These are phyloP conservation scores for Eulemur rubriventer DNA, from an alignment of 2,797 vertebrate genomes.

Conservation along the genomic window DNA sequence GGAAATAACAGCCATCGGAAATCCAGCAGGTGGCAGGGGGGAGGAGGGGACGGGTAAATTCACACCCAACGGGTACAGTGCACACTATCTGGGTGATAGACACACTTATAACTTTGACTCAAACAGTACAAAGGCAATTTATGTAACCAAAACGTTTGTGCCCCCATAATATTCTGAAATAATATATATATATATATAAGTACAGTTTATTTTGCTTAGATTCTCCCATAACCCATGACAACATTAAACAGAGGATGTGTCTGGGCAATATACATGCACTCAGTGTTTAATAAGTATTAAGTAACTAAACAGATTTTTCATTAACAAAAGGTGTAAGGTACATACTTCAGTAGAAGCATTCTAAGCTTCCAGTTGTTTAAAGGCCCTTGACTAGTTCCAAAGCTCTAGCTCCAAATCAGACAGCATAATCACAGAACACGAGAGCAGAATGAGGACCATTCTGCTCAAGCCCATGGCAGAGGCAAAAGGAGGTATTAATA, in stretches of 20 bases:
- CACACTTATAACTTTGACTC: no score
- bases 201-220: neutral
- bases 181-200: neutral
- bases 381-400: neutral
- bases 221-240: neutral
- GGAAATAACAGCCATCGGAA: no score
- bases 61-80: no score
- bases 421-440: neutral
- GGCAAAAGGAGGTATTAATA: neutral
- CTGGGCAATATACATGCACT: neutral
- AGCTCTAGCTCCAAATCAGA: neutral
- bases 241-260: neutral
- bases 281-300: neutral
- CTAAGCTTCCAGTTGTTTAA: neutral
- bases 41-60: no score
- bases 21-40: no score
- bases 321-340: neutral
- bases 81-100: no score
- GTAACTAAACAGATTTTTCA: neutral
- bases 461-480: neutral
- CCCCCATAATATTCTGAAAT: no score
- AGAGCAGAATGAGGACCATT: neutral
- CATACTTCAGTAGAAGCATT: neutral
- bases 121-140: no score
- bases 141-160: no score